Conservation (phyloP, 2,888 invertebrate genomes). For the Heteromurus nitidus region DNA sequence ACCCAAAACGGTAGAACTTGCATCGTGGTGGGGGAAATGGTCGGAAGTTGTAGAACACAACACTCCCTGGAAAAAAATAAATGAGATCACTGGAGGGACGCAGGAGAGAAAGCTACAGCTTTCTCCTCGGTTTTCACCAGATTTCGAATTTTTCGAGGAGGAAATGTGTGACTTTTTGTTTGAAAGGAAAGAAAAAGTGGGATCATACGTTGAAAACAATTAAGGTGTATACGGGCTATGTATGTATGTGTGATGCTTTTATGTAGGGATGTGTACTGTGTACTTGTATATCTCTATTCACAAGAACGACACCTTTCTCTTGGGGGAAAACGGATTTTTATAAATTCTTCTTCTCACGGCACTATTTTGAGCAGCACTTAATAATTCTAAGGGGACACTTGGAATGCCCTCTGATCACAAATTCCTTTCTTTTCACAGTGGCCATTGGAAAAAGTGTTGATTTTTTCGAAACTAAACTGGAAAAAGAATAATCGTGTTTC, state of each 20-base stretch:
- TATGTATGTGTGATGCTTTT: not conserved
- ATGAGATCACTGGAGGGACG: not conserved
- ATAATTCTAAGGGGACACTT: not conserved
- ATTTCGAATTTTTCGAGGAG: too few relatives aligned
- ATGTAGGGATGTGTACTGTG: not conserved
- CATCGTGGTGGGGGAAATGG: too few relatives aligned
- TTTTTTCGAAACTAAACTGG: constrained; percentile 35
- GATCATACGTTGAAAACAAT: too few relatives aligned
- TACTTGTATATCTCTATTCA: too few relatives aligned
- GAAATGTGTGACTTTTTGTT: too few relatives aligned
- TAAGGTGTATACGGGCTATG: too few relatives aligned
- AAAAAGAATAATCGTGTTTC: constrained; percentile 27
- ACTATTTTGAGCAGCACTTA: constrained; percentile 52
- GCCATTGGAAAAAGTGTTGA: constrained; percentile 32
- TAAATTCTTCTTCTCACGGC: constrained; percentile 37
- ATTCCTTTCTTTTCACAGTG: not conserved
- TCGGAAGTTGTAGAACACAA: not conserved
- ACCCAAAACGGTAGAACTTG: too few relatives aligned
- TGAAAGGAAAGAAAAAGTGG: too few relatives aligned
- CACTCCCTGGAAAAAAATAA: not conserved
- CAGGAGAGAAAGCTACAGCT: not conserved
- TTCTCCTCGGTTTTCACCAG: not conserved
- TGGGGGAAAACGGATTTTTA: too few relatives aligned
- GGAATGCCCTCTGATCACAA: constrained; percentile 23
- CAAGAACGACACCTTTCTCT: too few relatives aligned